phyloP scores from a whole-genome alignment of 1,140 invertebrate species.

The Apocrypta bakeri region DNA sequence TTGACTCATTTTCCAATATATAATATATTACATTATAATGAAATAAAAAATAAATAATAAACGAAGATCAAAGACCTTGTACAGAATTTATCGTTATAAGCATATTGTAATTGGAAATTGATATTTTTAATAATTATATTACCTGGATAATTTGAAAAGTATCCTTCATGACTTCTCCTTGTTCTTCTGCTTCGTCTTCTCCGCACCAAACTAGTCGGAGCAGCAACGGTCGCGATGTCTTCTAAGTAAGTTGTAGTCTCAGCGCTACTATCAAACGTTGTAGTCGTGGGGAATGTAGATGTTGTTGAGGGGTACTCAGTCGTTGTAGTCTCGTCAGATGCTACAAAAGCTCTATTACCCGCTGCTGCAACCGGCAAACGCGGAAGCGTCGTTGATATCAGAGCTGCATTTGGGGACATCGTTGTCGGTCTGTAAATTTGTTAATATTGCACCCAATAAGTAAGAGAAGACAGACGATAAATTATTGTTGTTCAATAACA shows the following conservation, averaged over 20 bases:
- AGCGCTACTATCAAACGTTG: slow-evolving; percentile 32
- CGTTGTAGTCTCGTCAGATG: slow-evolving; percentile 25
- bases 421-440: slow-evolving; percentile 14
- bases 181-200: slow-evolving; percentile 30
- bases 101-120: too few relatives aligned
- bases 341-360: not conserved
- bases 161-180: slow-evolving; percentile 55
- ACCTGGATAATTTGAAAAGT: slow-evolving; percentile 66
- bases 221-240: slow-evolving; percentile 12
- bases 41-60: too few relatives aligned
- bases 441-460: too few relatives aligned
- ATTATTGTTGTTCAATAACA: too few relatives aligned
- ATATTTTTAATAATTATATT: not conserved
- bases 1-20: too few relatives aligned
- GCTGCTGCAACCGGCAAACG: not conserved
- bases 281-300: slow-evolving; percentile 21
- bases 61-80: too few relatives aligned
- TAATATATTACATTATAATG: too few relatives aligned
- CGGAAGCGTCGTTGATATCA: slow-evolving; percentile 10
- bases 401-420: not conserved
- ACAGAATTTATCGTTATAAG: too few relatives aligned
- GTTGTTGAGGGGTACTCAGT: not conserved
- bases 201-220: not conserved
- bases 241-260: not conserved
- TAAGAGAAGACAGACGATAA: too few relatives aligned